Evolutionary conservation across 53 echinoderm and acorn worm species (phyloP).

Genomic region (Temnopleurus reevesii): DNA sequence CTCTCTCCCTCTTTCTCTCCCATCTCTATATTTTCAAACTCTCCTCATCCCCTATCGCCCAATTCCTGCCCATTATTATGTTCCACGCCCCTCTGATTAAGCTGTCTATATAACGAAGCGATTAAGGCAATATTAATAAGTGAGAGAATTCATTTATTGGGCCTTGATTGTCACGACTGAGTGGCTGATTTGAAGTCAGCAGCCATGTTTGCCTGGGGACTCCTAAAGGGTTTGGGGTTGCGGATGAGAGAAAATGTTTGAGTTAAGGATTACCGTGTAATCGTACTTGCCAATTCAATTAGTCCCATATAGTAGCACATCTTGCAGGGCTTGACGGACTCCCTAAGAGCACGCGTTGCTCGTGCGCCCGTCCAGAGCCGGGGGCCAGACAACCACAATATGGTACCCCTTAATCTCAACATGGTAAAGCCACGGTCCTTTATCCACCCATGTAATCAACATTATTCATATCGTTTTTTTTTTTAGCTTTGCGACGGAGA

Average conservation of each 20-base stretch:
- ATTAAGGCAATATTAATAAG: constrained; percentile 49
- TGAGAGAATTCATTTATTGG: constrained; percentile 13
- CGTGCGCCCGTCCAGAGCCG: constrained; percentile 31
- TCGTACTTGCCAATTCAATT: constrained; percentile 58
- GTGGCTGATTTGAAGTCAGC: constrained; percentile 39
- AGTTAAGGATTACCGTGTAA: constrained; percentile 59
- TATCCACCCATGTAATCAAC: not conserved
- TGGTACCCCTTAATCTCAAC: not conserved
- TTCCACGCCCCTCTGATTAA: constrained; percentile 49
- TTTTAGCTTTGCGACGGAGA: not conserved
- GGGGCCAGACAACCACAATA: constrained; percentile 18
- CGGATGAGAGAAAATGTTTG: constrained; percentile 63
- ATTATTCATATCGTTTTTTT: constrained; percentile 33
- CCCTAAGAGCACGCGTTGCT: constrained; percentile 20
- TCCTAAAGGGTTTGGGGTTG: constrained; percentile 43
- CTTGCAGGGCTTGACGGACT: constrained; percentile 9
- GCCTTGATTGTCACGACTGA: constrained; percentile 48
- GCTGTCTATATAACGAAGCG: constrained; percentile 29
- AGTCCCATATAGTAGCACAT: constrained; percentile 37
- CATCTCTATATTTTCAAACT: not conserved
- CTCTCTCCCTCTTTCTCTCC: not conserved
- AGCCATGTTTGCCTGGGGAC: constrained; percentile 52
- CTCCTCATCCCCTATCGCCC: not conserved
- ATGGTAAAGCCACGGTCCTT: constrained; percentile 1
- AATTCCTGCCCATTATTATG: not conserved